Percentiles rank a stretch among this genome's conserved stretches.
Conservation (phyloP, 1,140 invertebrate genomes). For the Antheraea pernyi region DNA sequence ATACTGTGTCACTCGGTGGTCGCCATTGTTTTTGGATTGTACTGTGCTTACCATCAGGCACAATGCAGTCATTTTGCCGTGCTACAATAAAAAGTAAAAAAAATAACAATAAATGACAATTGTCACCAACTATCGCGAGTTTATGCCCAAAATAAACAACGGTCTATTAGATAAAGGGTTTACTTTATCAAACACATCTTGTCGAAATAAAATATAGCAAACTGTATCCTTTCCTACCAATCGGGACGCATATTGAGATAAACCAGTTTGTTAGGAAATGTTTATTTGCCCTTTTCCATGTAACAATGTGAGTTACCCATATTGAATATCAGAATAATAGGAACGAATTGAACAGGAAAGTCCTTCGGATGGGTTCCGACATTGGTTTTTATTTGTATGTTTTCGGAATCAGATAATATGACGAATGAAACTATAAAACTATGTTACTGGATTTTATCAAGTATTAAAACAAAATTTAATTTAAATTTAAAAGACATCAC, state of each 20-base stretch:
- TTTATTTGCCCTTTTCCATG: conserved; percentile 16
- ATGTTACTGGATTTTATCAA: background rate
- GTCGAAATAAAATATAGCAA: background rate
- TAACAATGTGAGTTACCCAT: conserved; percentile 14
- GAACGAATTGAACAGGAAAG: conserved; percentile 2
- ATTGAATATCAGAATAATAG: conserved; percentile 14
- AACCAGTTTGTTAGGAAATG: conserved; percentile 8
- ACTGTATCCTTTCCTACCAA: background rate
- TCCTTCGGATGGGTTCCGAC: background rate
- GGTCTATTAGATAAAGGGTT: background rate
- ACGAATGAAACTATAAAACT: background rate
- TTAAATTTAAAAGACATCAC: no score
- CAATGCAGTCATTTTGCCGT: no score
- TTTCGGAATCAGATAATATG: background rate
- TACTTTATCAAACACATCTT: background rate
- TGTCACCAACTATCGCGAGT: no score
- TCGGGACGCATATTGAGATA: conserved; percentile 4
- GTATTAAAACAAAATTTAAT: no score
- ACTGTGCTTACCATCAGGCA: no score
- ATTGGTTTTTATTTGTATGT: background rate
- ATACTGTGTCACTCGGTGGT: no score
- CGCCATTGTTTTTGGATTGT: no score
- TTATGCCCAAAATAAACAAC: no score
- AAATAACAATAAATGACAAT: no score
- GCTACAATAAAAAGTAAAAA: no score